phyloP scores from a whole-genome alignment of 2,113 vertebrate species.

The Notechis scutatus region DNA sequence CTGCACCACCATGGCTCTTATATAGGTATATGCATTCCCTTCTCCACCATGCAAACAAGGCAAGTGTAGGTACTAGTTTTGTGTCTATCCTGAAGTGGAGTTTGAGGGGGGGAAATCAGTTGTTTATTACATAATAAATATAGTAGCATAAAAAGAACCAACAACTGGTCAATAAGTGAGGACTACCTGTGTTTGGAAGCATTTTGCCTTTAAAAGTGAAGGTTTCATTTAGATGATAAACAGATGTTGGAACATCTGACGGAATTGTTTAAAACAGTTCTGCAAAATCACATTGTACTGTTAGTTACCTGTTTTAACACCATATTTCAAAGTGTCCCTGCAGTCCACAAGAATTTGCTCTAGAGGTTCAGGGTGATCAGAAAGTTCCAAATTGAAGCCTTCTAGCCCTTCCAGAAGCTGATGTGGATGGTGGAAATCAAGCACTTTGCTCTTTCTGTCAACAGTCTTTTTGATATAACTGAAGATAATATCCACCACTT shows the following conservation, averaged over 20 bases:
- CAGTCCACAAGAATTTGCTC: slow-evolving; percentile 70
- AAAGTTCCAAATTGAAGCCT: slow-evolving; percentile 66
- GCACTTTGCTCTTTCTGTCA: slow-evolving; percentile 65
- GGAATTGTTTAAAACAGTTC: neutral
- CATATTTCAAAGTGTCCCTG: slow-evolving; percentile 69
- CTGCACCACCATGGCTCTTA: no score
- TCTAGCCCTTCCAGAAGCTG: slow-evolving; percentile 71
- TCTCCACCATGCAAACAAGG: neutral
- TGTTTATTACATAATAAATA: neutral
- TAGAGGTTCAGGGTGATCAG: slow-evolving; percentile 61
- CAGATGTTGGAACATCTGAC: neutral
- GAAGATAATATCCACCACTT: slow-evolving; percentile 66
- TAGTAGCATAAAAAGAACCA: neutral
- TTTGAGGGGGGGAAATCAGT: neutral
- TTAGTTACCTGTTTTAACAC: slow-evolving; percentile 66
- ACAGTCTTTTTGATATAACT: slow-evolving; percentile 63
- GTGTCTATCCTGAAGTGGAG: neutral
- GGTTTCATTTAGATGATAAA: neutral
- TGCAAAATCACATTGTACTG: neutral
- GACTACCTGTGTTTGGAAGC: no score
- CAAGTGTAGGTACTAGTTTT: neutral
- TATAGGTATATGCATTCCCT: neutral
- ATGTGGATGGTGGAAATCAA: slow-evolving; percentile 72
- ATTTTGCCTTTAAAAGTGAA: neutral
- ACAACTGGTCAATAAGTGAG: no score